A percentile compares a stretch with the other conserved stretches of the same genome.
phyloP scores from a whole-genome alignment of 92 coral and sea anemone species.

The Anthopleura xanthogrammica region DNA sequence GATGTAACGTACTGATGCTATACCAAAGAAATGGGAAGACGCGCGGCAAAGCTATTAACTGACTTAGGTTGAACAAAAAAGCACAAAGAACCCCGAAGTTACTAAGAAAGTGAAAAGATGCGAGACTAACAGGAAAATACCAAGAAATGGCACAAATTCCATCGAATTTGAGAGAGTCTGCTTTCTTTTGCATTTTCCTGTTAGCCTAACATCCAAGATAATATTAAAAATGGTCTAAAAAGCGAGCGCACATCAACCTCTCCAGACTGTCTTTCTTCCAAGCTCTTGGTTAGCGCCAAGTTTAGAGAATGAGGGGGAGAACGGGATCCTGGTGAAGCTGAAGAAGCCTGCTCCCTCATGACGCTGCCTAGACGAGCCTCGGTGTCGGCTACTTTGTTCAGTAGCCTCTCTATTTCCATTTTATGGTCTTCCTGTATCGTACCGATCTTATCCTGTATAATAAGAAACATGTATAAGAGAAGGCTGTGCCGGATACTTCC shows the following conservation, averaged over 20 bases:
- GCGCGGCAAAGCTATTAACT: too few relatives aligned
- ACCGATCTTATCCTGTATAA: conserved; percentile 71
- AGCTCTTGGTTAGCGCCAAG: conserved; percentile 45
- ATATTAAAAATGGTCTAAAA: background rate
- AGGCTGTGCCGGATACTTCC: background rate
- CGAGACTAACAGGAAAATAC: too few relatives aligned
- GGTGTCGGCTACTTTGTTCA: conserved; percentile 72
- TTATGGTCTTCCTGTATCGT: conserved; percentile 75
- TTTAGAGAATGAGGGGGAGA: conserved; percentile 58
- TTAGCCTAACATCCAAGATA: background rate
- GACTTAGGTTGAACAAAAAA: too few relatives aligned
- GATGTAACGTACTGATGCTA: too few relatives aligned
- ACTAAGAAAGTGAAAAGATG: too few relatives aligned
- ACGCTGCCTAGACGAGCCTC: conserved; percentile 61
- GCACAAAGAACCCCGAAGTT: too few relatives aligned
- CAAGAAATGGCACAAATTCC: too few relatives aligned
- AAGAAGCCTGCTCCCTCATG: conserved; percentile 45
- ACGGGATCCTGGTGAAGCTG: conserved; percentile 50
- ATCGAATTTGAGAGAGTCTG: background rate
- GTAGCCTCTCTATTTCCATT: conserved; percentile 63
- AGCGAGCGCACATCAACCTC: conserved; percentile 64
- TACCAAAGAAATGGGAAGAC: too few relatives aligned
- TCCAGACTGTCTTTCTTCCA: conserved; percentile 95
- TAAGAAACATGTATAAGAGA: background rate
- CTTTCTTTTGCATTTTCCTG: too few relatives aligned